phyloP scores from a whole-genome alignment of 2,113 vertebrate genomes.

The Bettongia penicillata region DNA sequence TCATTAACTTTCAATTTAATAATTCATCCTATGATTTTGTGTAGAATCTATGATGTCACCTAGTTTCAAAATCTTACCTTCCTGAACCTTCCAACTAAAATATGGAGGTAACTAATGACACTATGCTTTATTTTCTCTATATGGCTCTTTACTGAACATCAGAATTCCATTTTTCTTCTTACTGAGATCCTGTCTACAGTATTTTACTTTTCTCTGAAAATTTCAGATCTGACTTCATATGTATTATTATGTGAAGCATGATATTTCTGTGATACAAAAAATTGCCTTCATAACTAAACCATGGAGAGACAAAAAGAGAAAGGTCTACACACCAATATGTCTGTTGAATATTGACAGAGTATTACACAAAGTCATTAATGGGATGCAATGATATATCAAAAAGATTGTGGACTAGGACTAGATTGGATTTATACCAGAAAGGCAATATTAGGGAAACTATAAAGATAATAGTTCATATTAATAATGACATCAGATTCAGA shows the following conservation, averaged over 20 bases:
- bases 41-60: neutral
- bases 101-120: neutral
- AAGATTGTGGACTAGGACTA: neutral
- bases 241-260: no score
- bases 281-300: no score
- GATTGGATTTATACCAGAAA: neutral
- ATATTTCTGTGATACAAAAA: no score
- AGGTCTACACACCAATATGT: no score
- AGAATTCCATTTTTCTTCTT: neutral
- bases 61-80: neutral
- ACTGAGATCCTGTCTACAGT: neutral
- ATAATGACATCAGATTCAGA: neutral
- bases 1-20: neutral
- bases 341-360: no score
- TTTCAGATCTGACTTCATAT: no score
- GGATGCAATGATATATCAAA: neutral
- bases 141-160: neutral
- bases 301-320: no score
- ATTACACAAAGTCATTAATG: no score
- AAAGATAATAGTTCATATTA: neutral
- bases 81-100: neutral
- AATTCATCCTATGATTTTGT: neutral
- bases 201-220: no score
- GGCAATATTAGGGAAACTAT: neutral
- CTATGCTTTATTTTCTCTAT: neutral